These are phyloP conservation scores for Protonemura montana DNA, from an alignment of 2,888 invertebrate genomes.

Conservation along the genomic window DNA sequence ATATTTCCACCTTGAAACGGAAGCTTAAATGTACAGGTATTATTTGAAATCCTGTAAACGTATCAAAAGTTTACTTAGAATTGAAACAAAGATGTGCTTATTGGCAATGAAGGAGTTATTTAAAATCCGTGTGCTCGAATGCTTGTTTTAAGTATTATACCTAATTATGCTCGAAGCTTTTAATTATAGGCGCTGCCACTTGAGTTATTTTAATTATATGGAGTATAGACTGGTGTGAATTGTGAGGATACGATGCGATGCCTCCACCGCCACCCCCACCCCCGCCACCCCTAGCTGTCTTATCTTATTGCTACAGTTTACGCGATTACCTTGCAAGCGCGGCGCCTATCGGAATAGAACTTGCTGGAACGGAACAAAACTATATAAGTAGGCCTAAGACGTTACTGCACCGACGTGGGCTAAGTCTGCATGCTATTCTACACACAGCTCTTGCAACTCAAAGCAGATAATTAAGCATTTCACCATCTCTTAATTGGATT, in stretches of 20 bases:
- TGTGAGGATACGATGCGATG: not conserved
- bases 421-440: not conserved
- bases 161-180: not conserved
- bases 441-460: slow-evolving; percentile 2
- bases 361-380: slow-evolving; percentile 15
- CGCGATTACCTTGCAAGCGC: not conserved
- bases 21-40: no score
- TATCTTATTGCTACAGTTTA: slow-evolving; percentile 12
- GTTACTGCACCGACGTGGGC: not conserved
- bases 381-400: slow-evolving; percentile 1
- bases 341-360: not conserved
- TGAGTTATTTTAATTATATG: not conserved
- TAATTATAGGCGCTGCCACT: not conserved
- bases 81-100: not conserved
- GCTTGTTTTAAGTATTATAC: not conserved
- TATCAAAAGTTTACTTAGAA: not conserved
- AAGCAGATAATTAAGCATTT: slow-evolving; percentile 40
- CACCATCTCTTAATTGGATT: slow-evolving; percentile 39
- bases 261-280: not conserved
- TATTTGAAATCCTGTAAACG: not conserved
- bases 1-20: not conserved
- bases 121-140: not conserved
- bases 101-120: not conserved
- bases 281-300: not conserved
- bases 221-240: slow-evolving; percentile 2